Percentiles rank a stretch among this genome's conserved stretches.
Conservation (phyloP, 2,797 vertebrate genomes). For the Crocodylus rhombifer region DNA sequence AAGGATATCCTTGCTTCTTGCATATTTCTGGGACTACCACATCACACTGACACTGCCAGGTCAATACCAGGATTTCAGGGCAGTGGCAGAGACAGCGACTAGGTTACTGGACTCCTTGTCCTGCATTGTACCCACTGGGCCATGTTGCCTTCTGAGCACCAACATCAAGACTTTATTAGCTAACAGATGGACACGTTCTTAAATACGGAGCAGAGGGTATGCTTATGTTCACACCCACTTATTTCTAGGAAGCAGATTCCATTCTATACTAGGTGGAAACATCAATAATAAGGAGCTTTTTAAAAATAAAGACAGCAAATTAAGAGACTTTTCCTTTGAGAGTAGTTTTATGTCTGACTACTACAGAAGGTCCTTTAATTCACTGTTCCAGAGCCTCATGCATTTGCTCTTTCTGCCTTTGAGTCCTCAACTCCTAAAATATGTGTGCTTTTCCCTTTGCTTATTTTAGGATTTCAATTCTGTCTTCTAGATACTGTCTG, state of each 20-base stretch:
- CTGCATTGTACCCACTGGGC: neutral
- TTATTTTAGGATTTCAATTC: constrained; percentile 46
- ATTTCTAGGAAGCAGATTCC: neutral
- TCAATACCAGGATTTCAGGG: neutral
- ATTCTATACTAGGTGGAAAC: neutral
- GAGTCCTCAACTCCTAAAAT: constrained; percentile 20
- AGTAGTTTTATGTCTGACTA: neutral
- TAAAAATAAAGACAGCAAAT: neutral
- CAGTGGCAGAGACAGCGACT: neutral
- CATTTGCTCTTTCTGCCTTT: neutral
- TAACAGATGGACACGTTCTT: neutral
- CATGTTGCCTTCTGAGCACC: neutral
- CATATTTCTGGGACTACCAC: neutral
- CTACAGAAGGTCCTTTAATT: neutral
- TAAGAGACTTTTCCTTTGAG: constrained; percentile 4
- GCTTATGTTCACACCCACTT: neutral
- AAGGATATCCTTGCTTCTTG: neutral
- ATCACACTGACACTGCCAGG: neutral
- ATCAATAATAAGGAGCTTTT: neutral
- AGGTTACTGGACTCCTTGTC: neutral
- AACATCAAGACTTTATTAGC: neutral
- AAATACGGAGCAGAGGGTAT: neutral
- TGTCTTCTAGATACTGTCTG: constrained; percentile 36
- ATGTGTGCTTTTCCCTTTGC: constrained; percentile 1
- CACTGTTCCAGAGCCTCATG: neutral